These are phyloP conservation scores for Stenolophus ochropezus DNA, from an alignment of 2,888 invertebrate species.

Conservation along the genomic window DNA sequence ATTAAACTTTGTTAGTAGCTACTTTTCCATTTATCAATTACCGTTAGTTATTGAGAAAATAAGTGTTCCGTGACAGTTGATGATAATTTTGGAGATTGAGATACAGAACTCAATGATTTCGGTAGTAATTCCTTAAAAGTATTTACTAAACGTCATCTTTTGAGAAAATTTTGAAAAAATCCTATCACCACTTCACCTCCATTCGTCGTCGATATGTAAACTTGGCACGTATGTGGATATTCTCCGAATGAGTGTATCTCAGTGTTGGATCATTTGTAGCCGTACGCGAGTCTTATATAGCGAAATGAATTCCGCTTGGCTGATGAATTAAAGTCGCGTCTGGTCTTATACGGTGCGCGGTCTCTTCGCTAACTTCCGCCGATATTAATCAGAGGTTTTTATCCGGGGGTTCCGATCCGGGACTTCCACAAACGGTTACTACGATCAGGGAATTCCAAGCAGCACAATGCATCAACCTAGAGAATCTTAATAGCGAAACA, in stretches of 20 bases:
- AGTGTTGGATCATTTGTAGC: not conserved
- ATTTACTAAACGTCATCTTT: no score
- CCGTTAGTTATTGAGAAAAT: no score
- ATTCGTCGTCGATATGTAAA: not conserved
- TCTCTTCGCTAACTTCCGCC: slow-evolving; percentile 50
- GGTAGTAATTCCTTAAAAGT: no score
- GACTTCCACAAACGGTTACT: slow-evolving; percentile 46
- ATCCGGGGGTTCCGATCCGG: slow-evolving; percentile 9
- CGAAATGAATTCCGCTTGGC: slow-evolving; percentile 20
- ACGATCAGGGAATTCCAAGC: slow-evolving; percentile 35
- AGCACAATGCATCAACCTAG: not conserved
- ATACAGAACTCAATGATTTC: no score
- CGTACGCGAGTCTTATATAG: slow-evolving; percentile 4
- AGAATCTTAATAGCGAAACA: not conserved
- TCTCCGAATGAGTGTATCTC: slow-evolving; percentile 5
- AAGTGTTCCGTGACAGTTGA: no score
- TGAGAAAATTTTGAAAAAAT: no score
- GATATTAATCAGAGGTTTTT: slow-evolving; percentile 53
- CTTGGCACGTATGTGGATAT: not conserved
- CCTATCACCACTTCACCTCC: no score
- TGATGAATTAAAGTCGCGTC: slow-evolving; percentile 50
- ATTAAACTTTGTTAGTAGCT: no score
- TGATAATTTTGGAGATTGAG: no score
- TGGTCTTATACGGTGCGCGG: slow-evolving; percentile 48
- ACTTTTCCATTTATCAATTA: no score